Percentiles rank a stretch among this genome's conserved stretches.
phyloP scores from a whole-genome alignment of 2,797 vertebrate species.

The Rallus crepitans region DNA sequence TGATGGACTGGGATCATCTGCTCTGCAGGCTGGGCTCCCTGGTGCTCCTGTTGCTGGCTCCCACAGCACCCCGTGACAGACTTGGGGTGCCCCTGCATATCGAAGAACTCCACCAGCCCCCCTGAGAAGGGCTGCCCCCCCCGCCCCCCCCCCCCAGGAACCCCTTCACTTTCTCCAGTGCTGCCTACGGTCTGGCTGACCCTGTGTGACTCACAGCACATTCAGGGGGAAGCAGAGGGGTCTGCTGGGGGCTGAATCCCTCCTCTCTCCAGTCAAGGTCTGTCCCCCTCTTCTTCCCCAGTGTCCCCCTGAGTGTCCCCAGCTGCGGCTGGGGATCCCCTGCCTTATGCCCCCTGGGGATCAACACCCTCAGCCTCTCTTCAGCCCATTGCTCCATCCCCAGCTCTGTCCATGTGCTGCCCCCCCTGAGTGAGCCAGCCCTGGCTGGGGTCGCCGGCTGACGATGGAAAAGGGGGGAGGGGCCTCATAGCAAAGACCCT shows the following conservation, averaged over 20 bases:
- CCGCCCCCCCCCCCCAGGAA: too few relatives aligned
- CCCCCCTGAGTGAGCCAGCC: neutral
- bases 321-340: rapidly evolving
- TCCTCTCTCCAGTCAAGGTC: neutral
- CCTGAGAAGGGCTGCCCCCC: rapidly evolving
- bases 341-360: too few relatives aligned
- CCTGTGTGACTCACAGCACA: too few relatives aligned
- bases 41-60: rapidly evolving
- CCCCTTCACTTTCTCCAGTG: rapidly evolving
- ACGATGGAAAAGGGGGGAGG: neutral
- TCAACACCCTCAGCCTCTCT: neutral
- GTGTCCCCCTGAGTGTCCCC: neutral
- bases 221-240: too few relatives aligned
- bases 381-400: neutral
- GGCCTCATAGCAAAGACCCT: neutral
- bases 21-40: rapidly evolving
- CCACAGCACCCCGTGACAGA: rapidly evolving
- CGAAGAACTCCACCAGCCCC: rapidly evolving
- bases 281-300: neutral
- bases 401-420: neutral
- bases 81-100: neutral
- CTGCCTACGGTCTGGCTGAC: neutral
- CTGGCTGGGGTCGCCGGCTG: neutral
- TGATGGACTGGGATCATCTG: neutral
- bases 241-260: too few relatives aligned